Base-by-base conservation (phyloP, 2,113 vertebrate species). In the Marmota flaviventris region DNA sequence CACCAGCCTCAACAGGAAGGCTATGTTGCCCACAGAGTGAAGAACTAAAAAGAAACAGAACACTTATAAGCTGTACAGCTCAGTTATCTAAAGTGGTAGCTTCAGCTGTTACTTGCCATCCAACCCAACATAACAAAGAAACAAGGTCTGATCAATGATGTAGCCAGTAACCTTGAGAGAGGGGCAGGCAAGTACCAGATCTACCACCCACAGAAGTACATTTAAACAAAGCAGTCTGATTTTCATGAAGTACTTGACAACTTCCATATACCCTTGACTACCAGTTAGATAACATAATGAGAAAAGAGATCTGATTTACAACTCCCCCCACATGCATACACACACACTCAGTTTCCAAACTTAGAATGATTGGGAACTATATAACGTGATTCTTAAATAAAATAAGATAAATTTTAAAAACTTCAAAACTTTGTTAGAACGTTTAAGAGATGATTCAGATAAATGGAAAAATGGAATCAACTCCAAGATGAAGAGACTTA, bases 381-480 rank as follows among this genome's bases (percentile, higher is more conserved):
- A 5, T 76, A 85, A 75, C 45, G 18, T 83, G 29, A 42, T 29
- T 92, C 95, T 93, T 72, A 70, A 81, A 89, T 82, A 85, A 37
- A 56, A 95, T 45, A 45, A 45, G 8, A 45, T 45, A 45, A 45
- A 45, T 45, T 45, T 45, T 45, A 45, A 45, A 45, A 94, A 91
- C n/a, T 75, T 73, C 17, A 37, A 79, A 45, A 29, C 9, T 88
- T 84, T 70, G 5, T 81, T 76, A 91, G 65, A 76, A 91, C 65
- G 93, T 51, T 96, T 87, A 58, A 91, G 90, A 95, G 39, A 58
- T 34, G 42, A 72, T 90, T 93, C 76, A 95, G 22, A 32, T 51
- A 96, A 78, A 5, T 73, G 65, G 48, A 93, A 56, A 95, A 95
- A 91, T n/a, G 83, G 34, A 86, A 48, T 29, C 75, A 90, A 69